Conservation (phyloP, 2,888 invertebrate genomes). For the Megamerina dolium region DNA sequence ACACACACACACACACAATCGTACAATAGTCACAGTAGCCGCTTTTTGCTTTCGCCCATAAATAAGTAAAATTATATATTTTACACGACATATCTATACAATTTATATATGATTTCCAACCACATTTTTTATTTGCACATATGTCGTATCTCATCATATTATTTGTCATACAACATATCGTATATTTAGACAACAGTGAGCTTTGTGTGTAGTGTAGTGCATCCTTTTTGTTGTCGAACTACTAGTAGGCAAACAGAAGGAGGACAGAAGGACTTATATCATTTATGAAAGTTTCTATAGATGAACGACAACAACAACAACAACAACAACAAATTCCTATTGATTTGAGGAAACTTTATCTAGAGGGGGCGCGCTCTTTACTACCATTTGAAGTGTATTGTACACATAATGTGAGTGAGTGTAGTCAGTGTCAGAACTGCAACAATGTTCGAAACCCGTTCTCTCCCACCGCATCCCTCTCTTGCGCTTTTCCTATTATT, state of each 20-base stretch:
- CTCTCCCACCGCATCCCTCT: background rate
- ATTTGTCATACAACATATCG: constrained; percentile 41
- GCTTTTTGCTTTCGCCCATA: background rate
- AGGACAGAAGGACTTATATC: no score
- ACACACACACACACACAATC: background rate
- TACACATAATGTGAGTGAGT: background rate
- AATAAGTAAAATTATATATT: no score
- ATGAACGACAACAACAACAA: background rate
- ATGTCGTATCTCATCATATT: constrained; percentile 50
- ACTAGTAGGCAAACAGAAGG: no score
- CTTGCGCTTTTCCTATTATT: no score
- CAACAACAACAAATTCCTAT: background rate
- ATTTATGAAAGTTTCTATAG: no score
- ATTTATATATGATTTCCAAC: constrained; percentile 43
- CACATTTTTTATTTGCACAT: constrained; percentile 49
- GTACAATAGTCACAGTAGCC: background rate
- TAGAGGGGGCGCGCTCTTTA: background rate
- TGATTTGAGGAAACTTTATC: background rate
- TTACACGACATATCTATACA: background rate
- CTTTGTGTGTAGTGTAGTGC: background rate
- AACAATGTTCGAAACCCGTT: background rate
- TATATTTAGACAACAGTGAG: background rate
- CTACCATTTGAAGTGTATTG: no score
- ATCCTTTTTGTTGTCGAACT: constrained; percentile 20
- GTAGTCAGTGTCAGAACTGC: background rate